phyloP scores from a whole-genome alignment of 2,888 invertebrate species.

The Amphipoea oculea region DNA sequence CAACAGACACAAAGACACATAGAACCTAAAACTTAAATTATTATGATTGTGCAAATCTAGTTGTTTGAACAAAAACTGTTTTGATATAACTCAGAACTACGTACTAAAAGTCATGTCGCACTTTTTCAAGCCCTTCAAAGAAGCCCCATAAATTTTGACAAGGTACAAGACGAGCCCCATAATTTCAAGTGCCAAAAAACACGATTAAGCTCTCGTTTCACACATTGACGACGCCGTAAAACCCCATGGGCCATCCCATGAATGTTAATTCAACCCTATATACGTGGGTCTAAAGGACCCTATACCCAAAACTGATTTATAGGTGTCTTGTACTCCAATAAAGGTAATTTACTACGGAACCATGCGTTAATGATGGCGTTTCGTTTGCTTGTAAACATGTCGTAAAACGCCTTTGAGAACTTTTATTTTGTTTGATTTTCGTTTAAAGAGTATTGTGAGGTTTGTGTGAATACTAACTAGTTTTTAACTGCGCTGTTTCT shows the following conservation, averaged over 20 bases:
- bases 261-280: conserved; percentile 75
- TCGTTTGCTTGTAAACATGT: conserved; percentile 62
- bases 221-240: conserved; percentile 76
- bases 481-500: conserved; percentile 27
- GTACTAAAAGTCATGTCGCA: conserved; percentile 31
- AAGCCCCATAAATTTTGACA: conserved; percentile 49
- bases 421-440: conserved; percentile 47
- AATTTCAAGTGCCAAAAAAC: conserved; percentile 64
- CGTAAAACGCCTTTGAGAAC: conserved; percentile 48
- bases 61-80: conserved; percentile 4
- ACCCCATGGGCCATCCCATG: conserved; percentile 65
- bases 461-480: conserved; percentile 25
- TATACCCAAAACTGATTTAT: conserved; percentile 72
- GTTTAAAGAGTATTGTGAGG: conserved; percentile 38
- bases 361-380: conserved; percentile 70
- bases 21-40: not conserved
- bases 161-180: conserved; percentile 47
- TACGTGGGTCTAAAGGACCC: conserved; percentile 68
- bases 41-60: not conserved
- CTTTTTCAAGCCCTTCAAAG: conserved; percentile 38
- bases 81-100: conserved; percentile 24
- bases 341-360: conserved; percentile 76
- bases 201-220: conserved; percentile 73
- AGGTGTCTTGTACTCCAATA: conserved; percentile 65
- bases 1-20: too few relatives aligned